These are phyloP conservation scores for Siniperca knerii DNA, from an alignment of 2,113 vertebrate species.

Conservation along the genomic window DNA sequence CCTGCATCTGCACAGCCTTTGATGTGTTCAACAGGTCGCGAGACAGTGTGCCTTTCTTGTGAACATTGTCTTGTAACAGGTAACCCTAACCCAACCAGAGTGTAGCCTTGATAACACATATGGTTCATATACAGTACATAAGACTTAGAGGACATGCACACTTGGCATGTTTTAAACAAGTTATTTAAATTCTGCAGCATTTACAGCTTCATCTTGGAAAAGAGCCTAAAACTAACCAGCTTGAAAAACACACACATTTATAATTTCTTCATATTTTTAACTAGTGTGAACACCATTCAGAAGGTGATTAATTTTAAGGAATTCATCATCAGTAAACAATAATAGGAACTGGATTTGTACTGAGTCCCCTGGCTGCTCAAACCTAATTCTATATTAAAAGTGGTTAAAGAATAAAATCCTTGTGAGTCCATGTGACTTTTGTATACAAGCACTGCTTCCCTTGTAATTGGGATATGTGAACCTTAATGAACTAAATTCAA, in stretches of 20 bases:
- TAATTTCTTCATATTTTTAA: neutral
- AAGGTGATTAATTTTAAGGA: neutral
- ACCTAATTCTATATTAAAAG: constrained; percentile 2
- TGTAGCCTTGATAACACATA: neutral
- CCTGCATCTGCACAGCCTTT: neutral
- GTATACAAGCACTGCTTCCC: constrained; percentile 38
- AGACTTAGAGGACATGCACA: neutral
- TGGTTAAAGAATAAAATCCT: constrained; percentile 28
- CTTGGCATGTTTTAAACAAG: neutral
- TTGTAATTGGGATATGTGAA: constrained; percentile 34
- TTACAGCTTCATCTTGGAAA: no score
- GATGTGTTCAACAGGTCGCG: constrained; percentile 1
- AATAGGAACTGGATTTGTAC: constrained; percentile 18
- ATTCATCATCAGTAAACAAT: constrained; percentile 5
- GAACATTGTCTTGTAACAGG: no score
- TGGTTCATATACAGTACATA: neutral
- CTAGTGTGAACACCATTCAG: no score
- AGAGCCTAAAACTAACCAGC: neutral
- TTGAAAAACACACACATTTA: neutral
- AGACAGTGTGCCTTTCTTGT: neutral
- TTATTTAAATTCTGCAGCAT: no score
- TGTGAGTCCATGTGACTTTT: constrained; percentile 40
- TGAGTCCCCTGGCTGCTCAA: neutral
- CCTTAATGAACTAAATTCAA: constrained; percentile 48
- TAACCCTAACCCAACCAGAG: neutral